Evolutionary conservation across 2,113 vertebrate genomes (phyloP).

Genomic region (Cepphus grylle): DNA sequence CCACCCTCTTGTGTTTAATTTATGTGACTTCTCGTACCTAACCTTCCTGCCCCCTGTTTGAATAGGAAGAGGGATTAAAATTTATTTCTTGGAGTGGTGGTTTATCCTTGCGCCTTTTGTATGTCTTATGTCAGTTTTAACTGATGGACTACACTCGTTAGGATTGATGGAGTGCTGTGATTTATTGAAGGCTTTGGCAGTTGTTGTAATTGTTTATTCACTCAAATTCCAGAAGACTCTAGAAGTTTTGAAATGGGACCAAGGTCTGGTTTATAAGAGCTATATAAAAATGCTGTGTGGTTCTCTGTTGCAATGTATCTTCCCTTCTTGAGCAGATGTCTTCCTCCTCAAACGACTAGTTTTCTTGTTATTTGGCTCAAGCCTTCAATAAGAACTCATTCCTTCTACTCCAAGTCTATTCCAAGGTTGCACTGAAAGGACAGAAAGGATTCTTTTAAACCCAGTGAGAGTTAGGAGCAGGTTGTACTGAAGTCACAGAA

Average conservation of each 20-base stretch:
- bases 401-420: neutral
- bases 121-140: neutral
- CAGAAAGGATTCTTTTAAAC: neutral
- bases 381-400: neutral
- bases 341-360: neutral
- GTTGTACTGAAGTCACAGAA: neutral
- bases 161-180: neutral
- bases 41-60: neutral
- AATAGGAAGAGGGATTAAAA: neutral
- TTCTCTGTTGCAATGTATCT: neutral
- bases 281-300: neutral
- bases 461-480: neutral
- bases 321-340: neutral
- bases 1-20: neutral
- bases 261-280: neutral
- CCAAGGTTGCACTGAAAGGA: neutral
- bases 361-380: neutral
- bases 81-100: neutral
- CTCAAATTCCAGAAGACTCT: neutral
- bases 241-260: neutral
- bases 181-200: neutral
- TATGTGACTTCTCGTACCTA: slow-evolving; percentile 14
- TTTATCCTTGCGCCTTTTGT: neutral
- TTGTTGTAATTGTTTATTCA: neutral
- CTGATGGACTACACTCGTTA: neutral